These are phyloP conservation scores for Drosophila fuyamai DNA, from an alignment of 1,140 invertebrate species.

Conservation along the genomic window DNA sequence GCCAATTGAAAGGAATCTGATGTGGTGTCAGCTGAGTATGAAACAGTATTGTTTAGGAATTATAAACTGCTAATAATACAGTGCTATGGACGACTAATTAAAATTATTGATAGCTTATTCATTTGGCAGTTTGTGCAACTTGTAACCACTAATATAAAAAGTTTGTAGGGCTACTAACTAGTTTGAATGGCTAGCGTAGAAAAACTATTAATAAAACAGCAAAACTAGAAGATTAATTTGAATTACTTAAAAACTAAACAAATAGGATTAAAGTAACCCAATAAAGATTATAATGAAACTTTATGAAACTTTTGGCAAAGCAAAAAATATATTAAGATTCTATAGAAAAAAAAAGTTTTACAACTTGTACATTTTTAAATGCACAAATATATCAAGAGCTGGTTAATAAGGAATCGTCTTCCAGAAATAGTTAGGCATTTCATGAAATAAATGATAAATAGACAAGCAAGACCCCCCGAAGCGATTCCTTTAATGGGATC, in stretches of 20 bases:
- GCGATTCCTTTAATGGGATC: slow-evolving; percentile 10
- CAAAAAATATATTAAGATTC: too few species aligned
- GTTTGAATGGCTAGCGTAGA: neutral
- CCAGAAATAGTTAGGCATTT: neutral
- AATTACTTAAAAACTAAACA: too few species aligned
- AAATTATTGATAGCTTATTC: neutral
- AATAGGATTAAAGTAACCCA: too few species aligned
- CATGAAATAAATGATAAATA: slow-evolving; percentile 11
- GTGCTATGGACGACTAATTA: slow-evolving; percentile 3
- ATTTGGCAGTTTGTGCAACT: neutral
- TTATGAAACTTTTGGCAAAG: too few species aligned
- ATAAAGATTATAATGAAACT: too few species aligned
- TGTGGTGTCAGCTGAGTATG: slow-evolving; percentile 4
- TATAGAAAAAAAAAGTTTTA: too few species aligned
- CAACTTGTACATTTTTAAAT: too few species aligned
- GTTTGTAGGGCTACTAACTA: neutral
- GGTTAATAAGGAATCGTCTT: neutral
- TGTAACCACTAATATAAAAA: neutral
- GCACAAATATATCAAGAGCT: too few species aligned
- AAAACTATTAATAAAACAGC: too few species aligned
- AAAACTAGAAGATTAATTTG: too few species aligned
- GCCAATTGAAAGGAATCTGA: slow-evolving; percentile 10
- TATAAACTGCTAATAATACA: slow-evolving; percentile 18
- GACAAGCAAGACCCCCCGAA: slow-evolving; percentile 18
- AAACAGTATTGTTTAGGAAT: neutral